These are phyloP conservation scores for Chondrosia reniformis DNA, from an alignment of 37 sponge, comb jelly and placozoan genomes.

Conservation along the genomic window DNA sequence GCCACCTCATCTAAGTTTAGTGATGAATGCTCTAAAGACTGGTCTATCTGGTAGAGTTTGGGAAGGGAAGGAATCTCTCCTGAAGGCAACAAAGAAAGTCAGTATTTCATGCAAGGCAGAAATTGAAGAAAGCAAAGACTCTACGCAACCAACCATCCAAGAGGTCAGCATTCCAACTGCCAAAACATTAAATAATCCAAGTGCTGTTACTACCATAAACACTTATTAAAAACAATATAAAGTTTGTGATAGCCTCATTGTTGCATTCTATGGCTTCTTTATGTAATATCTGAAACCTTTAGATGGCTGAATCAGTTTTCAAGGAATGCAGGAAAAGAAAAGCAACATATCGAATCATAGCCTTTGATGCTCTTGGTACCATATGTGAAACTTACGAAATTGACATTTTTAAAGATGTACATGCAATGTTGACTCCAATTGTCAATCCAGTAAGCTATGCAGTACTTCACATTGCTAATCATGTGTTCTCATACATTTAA, in stretches of 20 bases:
- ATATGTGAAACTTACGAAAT: slow-evolving; percentile 28
- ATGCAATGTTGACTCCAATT: slow-evolving; percentile 12
- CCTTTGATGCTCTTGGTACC: slow-evolving; percentile 44
- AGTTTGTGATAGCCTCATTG: background rate
- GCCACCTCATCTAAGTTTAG: slow-evolving; percentile 32
- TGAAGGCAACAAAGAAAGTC: slow-evolving; percentile 30
- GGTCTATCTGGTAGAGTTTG: slow-evolving; percentile 57
- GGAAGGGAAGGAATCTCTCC: slow-evolving; percentile 62
- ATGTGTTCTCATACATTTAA: too few species aligned
- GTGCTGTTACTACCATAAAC: too few species aligned
- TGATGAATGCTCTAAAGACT: slow-evolving; percentile 28
- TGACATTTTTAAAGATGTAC: slow-evolving; percentile 29
- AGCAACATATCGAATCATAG: slow-evolving; percentile 17
- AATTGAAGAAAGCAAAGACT: background rate
- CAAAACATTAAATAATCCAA: background rate
- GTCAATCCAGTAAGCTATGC: slow-evolving; percentile 10
- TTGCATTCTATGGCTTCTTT: too few species aligned
- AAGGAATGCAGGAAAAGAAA: slow-evolving; percentile 50
- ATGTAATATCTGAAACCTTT: too few species aligned
- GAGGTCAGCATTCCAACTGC: slow-evolving; percentile 9
- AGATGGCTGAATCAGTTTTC: slow-evolving; percentile 31
- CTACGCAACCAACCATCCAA: slow-evolving; percentile 1
- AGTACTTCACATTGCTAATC: too few species aligned
- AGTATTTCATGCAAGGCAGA: slow-evolving; percentile 33
- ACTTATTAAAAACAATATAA: too few species aligned